phyloP scores from a whole-genome alignment of 2,113 vertebrate species.

The Microcebus jonahi region DNA sequence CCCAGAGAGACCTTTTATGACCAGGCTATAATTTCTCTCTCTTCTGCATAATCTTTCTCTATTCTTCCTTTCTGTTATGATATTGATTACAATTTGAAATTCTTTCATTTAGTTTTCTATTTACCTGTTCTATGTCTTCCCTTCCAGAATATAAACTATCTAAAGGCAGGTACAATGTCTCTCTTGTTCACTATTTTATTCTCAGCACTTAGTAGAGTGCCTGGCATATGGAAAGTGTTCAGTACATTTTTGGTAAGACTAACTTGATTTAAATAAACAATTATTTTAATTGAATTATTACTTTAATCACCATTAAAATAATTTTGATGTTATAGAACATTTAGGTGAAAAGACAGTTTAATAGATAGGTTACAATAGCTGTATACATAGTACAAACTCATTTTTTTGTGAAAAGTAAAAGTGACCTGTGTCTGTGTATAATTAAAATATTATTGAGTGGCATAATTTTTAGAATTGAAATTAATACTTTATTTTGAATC shows the following conservation, averaged over 20 bases:
- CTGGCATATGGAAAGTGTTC: neutral
- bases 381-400: neutral
- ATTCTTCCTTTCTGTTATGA: neutral
- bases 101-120: constrained; percentile 2
- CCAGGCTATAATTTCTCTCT: neutral
- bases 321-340: neutral
- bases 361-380: neutral
- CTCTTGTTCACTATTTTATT: neutral
- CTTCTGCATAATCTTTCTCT: neutral
- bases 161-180: neutral
- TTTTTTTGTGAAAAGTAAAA: constrained; percentile 26
- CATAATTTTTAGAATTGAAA: neutral
- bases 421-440: neutral
- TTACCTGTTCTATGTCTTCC: neutral
- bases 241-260: neutral
- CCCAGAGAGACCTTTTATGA: neutral
- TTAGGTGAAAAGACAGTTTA: neutral
- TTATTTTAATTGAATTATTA: constrained; percentile 19
- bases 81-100: neutral
- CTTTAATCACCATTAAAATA: neutral
- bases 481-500: neutral
- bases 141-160: neutral
- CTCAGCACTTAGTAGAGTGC: neutral
- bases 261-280: neutral
- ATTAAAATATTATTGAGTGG: neutral